Conservation (phyloP, 53 echinoderm and acorn worm species). For the Temnopleurus reevesii region DNA sequence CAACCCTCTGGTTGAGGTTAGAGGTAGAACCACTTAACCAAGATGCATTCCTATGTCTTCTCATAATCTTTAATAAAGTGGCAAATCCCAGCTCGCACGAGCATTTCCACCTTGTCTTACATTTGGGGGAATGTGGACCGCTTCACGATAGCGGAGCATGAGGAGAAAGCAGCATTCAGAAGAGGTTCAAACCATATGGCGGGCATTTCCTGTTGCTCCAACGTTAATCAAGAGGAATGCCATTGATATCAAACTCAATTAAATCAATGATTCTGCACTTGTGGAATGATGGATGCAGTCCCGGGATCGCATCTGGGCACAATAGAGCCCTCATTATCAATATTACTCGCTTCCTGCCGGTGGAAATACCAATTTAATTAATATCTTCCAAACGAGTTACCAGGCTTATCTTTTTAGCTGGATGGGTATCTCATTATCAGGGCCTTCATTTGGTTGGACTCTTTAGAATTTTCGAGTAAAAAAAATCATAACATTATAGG, state of each 20-base stretch:
- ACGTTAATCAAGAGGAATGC: conserved; percentile 27
- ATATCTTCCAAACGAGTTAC: conserved; percentile 12
- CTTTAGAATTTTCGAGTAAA: no score
- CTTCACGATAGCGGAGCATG: not conserved
- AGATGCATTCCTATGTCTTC: no score
- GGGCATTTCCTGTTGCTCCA: conserved; percentile 25
- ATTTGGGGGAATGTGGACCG: not conserved
- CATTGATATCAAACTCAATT: conserved; percentile 52
- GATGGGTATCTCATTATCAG: not conserved
- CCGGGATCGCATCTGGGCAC: conserved; percentile 28
- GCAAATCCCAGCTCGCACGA: no score
- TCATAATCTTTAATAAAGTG: no score
- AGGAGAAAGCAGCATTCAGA: not conserved
- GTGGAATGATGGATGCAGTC: not conserved
- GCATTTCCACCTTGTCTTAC: not conserved
- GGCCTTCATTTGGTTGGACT: not conserved
- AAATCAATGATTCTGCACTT: conserved; percentile 25
- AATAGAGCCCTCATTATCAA: not conserved
- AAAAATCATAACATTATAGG: no score
- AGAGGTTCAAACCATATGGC: conserved; percentile 52
- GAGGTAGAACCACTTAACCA: no score
- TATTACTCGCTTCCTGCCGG: conserved; percentile 35
- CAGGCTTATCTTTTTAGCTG: not conserved
- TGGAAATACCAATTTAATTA: conserved; percentile 16
- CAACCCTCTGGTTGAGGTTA: no score